A percentile compares a stretch with the other conserved stretches of the same genome.
Conservation (phyloP, 2,888 invertebrate species). For the Hydriomena furcata region DNA sequence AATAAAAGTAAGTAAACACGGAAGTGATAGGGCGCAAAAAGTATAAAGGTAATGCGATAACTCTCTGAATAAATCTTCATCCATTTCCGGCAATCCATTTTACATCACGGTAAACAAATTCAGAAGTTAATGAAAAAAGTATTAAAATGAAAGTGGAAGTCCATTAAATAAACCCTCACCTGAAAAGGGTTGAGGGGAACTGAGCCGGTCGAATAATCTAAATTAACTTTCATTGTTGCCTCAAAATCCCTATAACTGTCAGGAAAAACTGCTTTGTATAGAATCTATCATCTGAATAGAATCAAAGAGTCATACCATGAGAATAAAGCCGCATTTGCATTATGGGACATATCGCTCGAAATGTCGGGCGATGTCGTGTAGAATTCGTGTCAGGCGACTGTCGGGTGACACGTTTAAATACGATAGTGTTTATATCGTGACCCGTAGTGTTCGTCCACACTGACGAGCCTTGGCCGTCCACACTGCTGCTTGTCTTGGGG, state of each 20-base stretch:
- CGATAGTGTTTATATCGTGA: too few relatives aligned
- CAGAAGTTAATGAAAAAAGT: constrained; percentile 20
- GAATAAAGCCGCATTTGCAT: too few relatives aligned
- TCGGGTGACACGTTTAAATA: too few relatives aligned
- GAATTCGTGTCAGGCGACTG: too few relatives aligned
- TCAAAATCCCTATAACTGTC: constrained; percentile 29
- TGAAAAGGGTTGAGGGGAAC: constrained; percentile 26
- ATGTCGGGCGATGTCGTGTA: too few relatives aligned
- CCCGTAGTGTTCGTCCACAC: too few relatives aligned
- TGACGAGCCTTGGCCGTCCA: too few relatives aligned
- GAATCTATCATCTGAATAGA: too few relatives aligned
- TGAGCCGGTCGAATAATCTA: constrained; percentile 35
- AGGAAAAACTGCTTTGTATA: constrained; percentile 19
- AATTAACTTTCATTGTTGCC: constrained; percentile 35
- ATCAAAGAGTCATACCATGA: too few relatives aligned
- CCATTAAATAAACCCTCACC: constrained; percentile 21
- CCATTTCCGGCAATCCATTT: neutral
- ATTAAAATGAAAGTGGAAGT: constrained; percentile 18
- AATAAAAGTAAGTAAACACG: too few relatives aligned
- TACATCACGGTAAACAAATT: constrained; percentile 8
- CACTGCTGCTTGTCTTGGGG: too few relatives aligned
- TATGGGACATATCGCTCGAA: too few relatives aligned
- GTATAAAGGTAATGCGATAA: neutral
- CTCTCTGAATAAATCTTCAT: neutral
- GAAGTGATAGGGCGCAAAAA: neutral